These are phyloP conservation scores for Stomatorhinus ivindoensis DNA, from an alignment of 2,113 vertebrate species.

Conservation along the genomic window DNA sequence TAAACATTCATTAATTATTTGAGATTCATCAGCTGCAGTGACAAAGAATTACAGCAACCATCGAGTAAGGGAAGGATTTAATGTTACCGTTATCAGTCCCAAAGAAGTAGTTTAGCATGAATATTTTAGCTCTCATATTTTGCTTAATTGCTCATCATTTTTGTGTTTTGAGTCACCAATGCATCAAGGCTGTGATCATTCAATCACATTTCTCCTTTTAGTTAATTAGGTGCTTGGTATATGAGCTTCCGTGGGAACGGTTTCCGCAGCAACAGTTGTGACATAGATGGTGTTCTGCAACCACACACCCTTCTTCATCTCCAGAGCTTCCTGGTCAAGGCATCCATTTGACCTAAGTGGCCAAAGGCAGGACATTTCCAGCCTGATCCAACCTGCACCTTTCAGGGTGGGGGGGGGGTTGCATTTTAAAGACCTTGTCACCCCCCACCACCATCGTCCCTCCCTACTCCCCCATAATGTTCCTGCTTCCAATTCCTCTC, in stretches of 20 bases:
- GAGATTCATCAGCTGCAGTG: neutral
- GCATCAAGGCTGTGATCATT: neutral
- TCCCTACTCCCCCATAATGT: slow-evolving; percentile 13
- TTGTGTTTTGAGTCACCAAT: neutral
- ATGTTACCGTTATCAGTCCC: neutral
- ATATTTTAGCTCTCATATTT: neutral
- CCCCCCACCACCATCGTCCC: slow-evolving; percentile 24
- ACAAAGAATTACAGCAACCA: neutral
- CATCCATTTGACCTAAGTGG: neutral
- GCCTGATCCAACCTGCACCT: neutral
- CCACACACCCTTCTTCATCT: neutral
- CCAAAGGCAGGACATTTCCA: neutral
- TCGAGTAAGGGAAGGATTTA: neutral
- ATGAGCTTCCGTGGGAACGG: neutral
- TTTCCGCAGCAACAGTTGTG: slow-evolving; percentile 11
- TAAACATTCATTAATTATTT: neutral
- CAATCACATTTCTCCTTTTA: neutral
- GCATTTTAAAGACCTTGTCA: neutral
- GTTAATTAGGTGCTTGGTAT: neutral
- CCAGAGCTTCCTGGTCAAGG: neutral
- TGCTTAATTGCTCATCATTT: neutral
- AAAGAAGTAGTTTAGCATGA: neutral
- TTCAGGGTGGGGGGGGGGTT: neutral
- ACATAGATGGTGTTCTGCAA: slow-evolving; percentile 16
- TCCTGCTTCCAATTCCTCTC: slow-evolving; percentile 52